phyloP scores from a whole-genome alignment of 2,888 invertebrate species.

The Lordiphosa fenestrarum region DNA sequence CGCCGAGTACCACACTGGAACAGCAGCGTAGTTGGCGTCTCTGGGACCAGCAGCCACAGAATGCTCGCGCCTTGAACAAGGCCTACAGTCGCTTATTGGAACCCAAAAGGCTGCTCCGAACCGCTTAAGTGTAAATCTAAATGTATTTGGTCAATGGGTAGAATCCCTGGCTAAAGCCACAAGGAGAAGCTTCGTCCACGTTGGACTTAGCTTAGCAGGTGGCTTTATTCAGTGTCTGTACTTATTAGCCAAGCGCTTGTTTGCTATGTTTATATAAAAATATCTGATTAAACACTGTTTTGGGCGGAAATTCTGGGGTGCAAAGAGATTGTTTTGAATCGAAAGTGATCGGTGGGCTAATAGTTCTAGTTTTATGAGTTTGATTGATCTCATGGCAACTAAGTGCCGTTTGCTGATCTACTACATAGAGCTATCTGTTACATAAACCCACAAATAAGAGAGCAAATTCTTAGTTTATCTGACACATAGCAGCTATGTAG shows the following conservation, averaged over 20 bases:
- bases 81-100: constrained; percentile 3
- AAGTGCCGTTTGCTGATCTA: no score
- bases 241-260: constrained; percentile 14
- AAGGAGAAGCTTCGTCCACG: no score
- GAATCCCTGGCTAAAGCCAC: constrained; percentile 6
- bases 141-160: background rate
- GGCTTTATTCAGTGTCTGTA: constrained; percentile 9
- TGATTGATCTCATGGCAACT: no score
- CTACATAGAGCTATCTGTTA: no score
- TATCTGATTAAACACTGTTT: background rate
- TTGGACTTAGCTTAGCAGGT: no score
- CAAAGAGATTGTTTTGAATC: no score
- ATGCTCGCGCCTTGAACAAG: constrained; percentile 1
- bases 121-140: background rate
- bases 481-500: no score
- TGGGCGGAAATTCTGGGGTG: no score
- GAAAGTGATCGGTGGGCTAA: no score
- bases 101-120: background rate
- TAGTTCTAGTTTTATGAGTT: no score
- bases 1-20: background rate
- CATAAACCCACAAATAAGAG: no score
- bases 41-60: constrained; percentile 17
- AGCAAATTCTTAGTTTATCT: no score
- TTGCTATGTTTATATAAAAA: background rate
- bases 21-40: constrained; percentile 11